Percentiles rank a stretch among this genome's conserved stretches.
Evolutionary conservation across 2,888 invertebrate species (phyloP).

Genomic region (Drosophila pegasa): DNA sequence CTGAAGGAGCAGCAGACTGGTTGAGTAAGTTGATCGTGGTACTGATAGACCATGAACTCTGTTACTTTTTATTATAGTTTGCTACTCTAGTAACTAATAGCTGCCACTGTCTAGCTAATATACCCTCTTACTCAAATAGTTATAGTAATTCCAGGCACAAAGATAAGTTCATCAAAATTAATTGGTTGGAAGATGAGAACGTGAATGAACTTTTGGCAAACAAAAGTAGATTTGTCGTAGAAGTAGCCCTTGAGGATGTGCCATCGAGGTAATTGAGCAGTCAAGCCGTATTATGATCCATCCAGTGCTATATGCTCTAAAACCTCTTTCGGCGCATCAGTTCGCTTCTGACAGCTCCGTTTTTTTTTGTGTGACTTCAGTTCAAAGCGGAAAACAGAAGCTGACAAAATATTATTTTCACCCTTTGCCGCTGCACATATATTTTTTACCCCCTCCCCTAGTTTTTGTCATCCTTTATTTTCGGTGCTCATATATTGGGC

Average conservation of each 20-base stretch:
- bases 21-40: too few relatives aligned
- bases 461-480: neutral
- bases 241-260: neutral
- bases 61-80: too few relatives aligned
- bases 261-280: conserved; percentile 46
- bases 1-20: too few relatives aligned
- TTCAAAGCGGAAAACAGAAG: conserved; percentile 59
- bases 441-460: too few relatives aligned
- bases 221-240: neutral
- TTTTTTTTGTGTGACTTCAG: conserved; percentile 31
- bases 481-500: conserved; percentile 35
- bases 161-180: too few relatives aligned
- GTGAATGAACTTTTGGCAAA: neutral
- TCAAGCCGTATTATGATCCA: conserved; percentile 23
- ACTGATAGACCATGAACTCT: too few relatives aligned
- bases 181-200: neutral
- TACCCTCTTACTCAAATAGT: too few relatives aligned
- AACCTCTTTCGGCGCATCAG: conserved; percentile 21
- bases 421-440: conserved; percentile 35
- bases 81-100: too few relatives aligned
- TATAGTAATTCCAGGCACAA: too few relatives aligned
- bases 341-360: conserved; percentile 1
- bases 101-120: too few relatives aligned
- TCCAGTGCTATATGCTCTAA: neutral
- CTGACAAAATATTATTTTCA: conserved; percentile 68